Percentiles rank a stretch among this genome's conserved stretches.
Conservation (phyloP, 2,113 vertebrate species). For the Xiphophorus maculatus region DNA sequence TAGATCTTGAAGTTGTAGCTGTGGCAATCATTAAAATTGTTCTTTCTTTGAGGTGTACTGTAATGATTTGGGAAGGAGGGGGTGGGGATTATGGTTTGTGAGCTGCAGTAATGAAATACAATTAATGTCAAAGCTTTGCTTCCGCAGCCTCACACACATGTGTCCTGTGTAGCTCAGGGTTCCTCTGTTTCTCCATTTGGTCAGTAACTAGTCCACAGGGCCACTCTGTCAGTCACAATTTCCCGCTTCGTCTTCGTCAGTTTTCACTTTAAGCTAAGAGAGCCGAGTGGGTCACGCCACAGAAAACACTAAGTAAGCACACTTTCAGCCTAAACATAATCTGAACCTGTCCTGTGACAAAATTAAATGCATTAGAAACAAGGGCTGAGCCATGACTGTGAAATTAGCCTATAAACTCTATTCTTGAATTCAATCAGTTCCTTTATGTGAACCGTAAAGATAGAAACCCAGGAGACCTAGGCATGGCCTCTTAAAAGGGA, state of each 20-base stretch:
- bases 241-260: constrained; percentile 26
- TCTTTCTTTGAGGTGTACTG: background rate
- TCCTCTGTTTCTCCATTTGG: constrained; percentile 35
- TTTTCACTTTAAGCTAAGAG: constrained; percentile 47
- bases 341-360: constrained; percentile 12
- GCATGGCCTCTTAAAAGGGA: constrained; percentile 54
- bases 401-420: constrained; percentile 51
- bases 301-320: background rate
- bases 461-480: constrained; percentile 58
- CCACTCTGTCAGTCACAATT: constrained; percentile 45
- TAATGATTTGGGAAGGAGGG: background rate
- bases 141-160: constrained; percentile 16
- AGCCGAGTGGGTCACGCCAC: background rate
- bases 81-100: background rate
- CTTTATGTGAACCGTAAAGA: constrained; percentile 52
- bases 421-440: constrained; percentile 52
- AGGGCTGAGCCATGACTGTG: constrained; percentile 25
- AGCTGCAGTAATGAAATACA: constrained; percentile 11
- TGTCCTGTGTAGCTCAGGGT: constrained; percentile 15
- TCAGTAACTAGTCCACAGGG: constrained; percentile 36
- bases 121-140: constrained; percentile 24
- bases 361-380: constrained; percentile 39
- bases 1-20: background rate
- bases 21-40: background rate
- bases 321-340: constrained; percentile 21